These are phyloP conservation scores for Hirtodrosophila alboralis DNA, from an alignment of 2,888 invertebrate genomes.

Conservation along the genomic window DNA sequence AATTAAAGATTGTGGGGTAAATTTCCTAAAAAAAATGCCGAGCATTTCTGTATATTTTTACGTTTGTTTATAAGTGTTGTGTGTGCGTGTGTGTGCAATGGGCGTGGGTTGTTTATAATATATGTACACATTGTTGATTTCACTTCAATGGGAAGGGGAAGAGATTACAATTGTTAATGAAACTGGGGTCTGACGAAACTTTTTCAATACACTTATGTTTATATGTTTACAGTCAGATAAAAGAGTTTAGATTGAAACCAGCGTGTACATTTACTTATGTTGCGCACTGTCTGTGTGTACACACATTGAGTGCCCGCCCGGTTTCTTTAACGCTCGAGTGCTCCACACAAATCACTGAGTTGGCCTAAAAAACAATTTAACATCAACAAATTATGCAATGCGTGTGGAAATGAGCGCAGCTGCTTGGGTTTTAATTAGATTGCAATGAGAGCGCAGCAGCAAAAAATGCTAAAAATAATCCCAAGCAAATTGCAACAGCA, in stretches of 20 bases:
- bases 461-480: constrained; percentile 60
- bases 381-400: constrained; percentile 66
- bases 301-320: neutral
- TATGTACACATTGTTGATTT: constrained; percentile 21
- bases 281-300: too few species aligned
- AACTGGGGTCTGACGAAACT: constrained; percentile 33
- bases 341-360: constrained; percentile 21
- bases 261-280: too few species aligned
- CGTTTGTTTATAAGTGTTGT: constrained; percentile 1
- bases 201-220: constrained; percentile 10
- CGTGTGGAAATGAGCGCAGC: constrained; percentile 69
- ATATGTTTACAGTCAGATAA: neutral
- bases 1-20: constrained; percentile 29
- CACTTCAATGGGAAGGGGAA: constrained; percentile 10
- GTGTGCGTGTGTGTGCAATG: constrained; percentile 18
- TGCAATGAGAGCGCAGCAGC: constrained; percentile 57
- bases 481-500: too few species aligned
- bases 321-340: constrained; percentile 60
- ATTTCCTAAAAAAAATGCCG: constrained; percentile 23
- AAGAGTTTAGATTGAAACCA: too few species aligned
- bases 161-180: constrained; percentile 40
- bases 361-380: constrained; percentile 33
- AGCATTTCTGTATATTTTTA: constrained; percentile 2
- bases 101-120: constrained; percentile 71
- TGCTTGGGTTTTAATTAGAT: constrained; percentile 70